Base-by-base conservation (phyloP, 2,113 vertebrate genomes). In the Microtus montanus region DNA sequence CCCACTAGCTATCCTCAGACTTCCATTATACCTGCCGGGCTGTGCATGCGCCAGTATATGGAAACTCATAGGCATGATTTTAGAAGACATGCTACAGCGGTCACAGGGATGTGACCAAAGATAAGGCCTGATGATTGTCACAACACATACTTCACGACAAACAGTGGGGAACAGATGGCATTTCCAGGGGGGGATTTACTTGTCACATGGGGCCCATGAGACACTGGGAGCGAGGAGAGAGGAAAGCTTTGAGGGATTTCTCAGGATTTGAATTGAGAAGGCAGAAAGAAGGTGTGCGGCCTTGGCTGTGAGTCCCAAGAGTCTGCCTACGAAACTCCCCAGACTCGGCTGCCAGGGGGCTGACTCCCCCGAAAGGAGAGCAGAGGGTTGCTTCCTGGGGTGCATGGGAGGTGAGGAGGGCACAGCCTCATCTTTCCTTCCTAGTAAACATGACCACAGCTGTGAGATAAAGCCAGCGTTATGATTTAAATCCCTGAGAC, bases 401-500 rank as follows among this genome's bases (percentile, higher is more conserved):
- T 26, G 19, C 54, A 73, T 10, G 7, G 17, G 35, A 20, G 71
- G 10, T 74, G 38, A 4, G 22, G 38, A 4, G 54, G 49, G 22
- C 26, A 30, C 44, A 7, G 87, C 70, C 47, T 82, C 28, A 26
- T 10, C 73, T 33, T 22, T 38, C 61, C n/a, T 83, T 83, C 38
- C 80, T 87, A 64, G 52, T 33, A 75, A 70, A 66, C 58, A 44
- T 64, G 68, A 90, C 24, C n/a, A 75, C 20, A 54, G 44, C 54
- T 66, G 52, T 12, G 3, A n/a, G 79, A 61, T 14, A 87, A 92
- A 87, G 73, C 20, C 19, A 10, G 47, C 4, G 9, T 61, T 89
- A 9, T 24, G 66, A 79, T 71, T 33, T 77, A 96, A 95, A 79
- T 54, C 87, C 80, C 64, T 19, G 41, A 95, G 64, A 75, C 44